These are phyloP conservation scores for Phalloptychus januarius DNA, from an alignment of 2,797 vertebrate genomes.

Conservation along the genomic window DNA sequence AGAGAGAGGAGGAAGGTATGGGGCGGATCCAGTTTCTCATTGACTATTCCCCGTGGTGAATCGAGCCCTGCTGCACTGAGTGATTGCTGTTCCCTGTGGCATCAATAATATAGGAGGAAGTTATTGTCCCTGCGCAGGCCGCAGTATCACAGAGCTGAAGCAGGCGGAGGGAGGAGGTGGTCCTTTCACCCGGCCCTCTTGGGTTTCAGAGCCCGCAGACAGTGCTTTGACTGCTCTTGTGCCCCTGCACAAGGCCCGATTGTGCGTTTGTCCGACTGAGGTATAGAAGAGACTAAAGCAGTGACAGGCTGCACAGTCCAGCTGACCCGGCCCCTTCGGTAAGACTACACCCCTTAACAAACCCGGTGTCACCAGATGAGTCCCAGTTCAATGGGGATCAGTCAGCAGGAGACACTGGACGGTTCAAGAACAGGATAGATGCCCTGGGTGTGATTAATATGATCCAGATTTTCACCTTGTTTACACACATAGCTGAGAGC, in stretches of 20 bases:
- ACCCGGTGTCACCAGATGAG: conserved; percentile 69
- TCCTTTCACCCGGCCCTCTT: conserved; percentile 80
- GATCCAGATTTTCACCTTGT: conserved; percentile 73
- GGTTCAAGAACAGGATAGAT: conserved; percentile 52
- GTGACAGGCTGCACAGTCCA: conserved; percentile 71
- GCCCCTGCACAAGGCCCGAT: conserved; percentile 79
- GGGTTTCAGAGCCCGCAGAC: conserved; percentile 79
- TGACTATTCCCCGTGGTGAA: conserved; percentile 84
- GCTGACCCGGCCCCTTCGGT: conserved; percentile 56
- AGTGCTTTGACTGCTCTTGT: conserved; percentile 72
- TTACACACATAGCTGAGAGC: conserved; percentile 35
- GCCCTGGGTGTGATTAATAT: conserved; percentile 71
- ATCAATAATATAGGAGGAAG: conserved; percentile 89
- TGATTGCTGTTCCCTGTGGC: conserved; percentile 80
- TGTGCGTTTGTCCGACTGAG: conserved; percentile 67
- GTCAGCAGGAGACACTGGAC: conserved; percentile 59
- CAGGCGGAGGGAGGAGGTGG: conserved; percentile 66
- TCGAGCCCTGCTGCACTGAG: conserved; percentile 77
- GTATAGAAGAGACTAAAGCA: conserved; percentile 70
- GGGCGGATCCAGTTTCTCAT: conserved; percentile 81
- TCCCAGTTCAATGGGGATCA: conserved; percentile 66
- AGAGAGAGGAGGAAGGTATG: conserved; percentile 52
- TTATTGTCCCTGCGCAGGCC: conserved; percentile 82
- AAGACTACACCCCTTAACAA: conserved; percentile 74
- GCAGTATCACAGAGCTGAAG: conserved; percentile 77